Conservation (phyloP, 2,888 invertebrate genomes). For the Stenodema calcarata region DNA sequence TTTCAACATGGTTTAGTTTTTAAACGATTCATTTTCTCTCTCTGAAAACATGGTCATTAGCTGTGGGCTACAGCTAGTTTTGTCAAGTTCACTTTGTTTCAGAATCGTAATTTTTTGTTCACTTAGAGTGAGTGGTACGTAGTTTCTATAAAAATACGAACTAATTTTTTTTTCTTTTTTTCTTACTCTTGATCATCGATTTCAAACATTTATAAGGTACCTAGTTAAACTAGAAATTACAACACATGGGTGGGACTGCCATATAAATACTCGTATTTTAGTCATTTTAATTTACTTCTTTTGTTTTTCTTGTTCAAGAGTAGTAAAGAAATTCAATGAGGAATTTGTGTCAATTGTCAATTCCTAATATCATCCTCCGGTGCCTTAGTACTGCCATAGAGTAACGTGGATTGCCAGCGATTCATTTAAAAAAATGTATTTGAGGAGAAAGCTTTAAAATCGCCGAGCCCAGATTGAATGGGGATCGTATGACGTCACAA, state of each 20-base stretch:
- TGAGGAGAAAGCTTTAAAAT: too few species aligned
- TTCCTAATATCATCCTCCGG: too few species aligned
- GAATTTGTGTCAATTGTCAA: too few species aligned
- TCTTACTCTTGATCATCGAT: background rate
- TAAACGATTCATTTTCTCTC: background rate
- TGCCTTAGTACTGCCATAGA: too few species aligned
- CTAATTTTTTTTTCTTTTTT: background rate
- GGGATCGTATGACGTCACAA: too few species aligned
- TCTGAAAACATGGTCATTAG: background rate
- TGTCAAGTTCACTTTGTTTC: background rate
- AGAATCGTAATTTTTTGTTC: background rate
- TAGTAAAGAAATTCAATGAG: too few species aligned
- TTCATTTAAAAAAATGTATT: too few species aligned
- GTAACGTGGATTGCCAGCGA: too few species aligned
- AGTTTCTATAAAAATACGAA: background rate
- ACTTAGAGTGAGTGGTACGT: background rate
- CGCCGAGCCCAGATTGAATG: too few species aligned
- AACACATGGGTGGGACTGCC: background rate
- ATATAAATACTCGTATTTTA: too few species aligned
- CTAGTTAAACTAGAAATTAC: background rate
- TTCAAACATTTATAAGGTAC: background rate
- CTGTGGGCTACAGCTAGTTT: background rate
- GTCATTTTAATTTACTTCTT: too few species aligned
- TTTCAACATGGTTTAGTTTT: background rate
- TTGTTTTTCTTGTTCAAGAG: too few species aligned